Evolutionary conservation across 2,888 invertebrate species (phyloP), one percentile per base, ranked within the genome.

Genomic region (Gryllus longicercus): DNA sequence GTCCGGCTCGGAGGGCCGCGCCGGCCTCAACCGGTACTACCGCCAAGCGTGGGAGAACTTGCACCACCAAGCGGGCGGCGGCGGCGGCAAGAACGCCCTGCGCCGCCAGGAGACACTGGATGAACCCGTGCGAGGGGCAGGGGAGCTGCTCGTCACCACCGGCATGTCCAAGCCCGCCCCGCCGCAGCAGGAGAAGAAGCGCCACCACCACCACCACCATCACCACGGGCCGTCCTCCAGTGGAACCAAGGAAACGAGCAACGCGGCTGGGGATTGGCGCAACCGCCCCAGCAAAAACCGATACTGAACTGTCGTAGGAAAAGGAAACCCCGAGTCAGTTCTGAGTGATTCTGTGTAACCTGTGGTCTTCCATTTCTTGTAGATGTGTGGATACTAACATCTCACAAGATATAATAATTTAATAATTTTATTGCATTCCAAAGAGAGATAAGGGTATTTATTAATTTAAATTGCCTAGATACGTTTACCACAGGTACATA

Each of bases 31-130:
- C 86, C 91, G 95, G 81, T 96, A 95, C 88, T 96, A 96, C 88
- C 91, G 95, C 50, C 94, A 96, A 87, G 96, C 96, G 3, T 97
- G 97, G 97, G 96, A 96, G 86, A 96, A 96, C 86, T 90, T 97
- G 4, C 95, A 95, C 86, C 95, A 95, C 86, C 93, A 94, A 8
- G 80, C 80, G 23, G 82, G 79, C 25, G 78, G 81, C 25, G 63
- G 63, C 8, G 83, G 82, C 23, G 82, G 83, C 74, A 92, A 91
- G 84, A 89, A 88, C 84, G 91, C 91, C 0, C 86, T 92, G 78
- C 88, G 91, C 78, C 90, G 92, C 80, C 94, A 93, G 86, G 93
- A 94, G 84, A 93, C 93, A 63, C 87, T 93, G 85, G 93, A 93
- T 87, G 92, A 92, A 84, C 92, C 92, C 49, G 85, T 85, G 87